Evolutionary conservation across 2,888 invertebrate genomes (phyloP).

Genomic region (Neelides folsomi): DNA sequence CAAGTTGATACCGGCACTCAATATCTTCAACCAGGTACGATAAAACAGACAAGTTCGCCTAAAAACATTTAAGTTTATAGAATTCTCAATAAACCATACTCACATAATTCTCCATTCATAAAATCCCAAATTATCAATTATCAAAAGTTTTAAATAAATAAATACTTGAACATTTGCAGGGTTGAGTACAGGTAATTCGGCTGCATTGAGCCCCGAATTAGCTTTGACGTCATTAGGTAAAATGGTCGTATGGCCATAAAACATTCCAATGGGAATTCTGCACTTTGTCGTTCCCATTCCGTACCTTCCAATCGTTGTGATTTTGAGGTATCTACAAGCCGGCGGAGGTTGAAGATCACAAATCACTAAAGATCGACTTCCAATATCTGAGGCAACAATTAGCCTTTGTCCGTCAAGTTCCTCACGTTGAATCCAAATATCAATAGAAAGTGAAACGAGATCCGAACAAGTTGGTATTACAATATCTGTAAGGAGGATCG

Average conservation of each 20-base stretch:
- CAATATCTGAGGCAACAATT: constrained; percentile 74
- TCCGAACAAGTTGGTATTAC: constrained; percentile 67
- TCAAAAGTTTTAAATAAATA: background rate
- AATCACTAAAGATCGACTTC: constrained; percentile 67
- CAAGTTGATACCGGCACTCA: constrained; percentile 65
- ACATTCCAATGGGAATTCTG: constrained; percentile 81
- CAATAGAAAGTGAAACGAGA: constrained; percentile 70
- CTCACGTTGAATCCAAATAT: constrained; percentile 78
- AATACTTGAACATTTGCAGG: constrained; percentile 33
- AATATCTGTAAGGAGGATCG: constrained; percentile 71
- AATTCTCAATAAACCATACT: too few species aligned
- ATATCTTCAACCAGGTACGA: constrained; percentile 63
- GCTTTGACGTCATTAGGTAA: constrained; percentile 47
- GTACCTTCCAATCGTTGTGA: constrained; percentile 79
- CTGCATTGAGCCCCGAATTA: constrained; percentile 8
- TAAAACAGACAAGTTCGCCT: constrained; percentile 51
- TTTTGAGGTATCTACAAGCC: constrained; percentile 42
- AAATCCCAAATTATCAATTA: background rate
- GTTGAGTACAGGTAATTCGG: constrained; percentile 25
- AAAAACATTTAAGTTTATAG: too few species aligned
- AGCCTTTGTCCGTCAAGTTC: constrained; percentile 72
- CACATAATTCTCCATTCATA: too few species aligned
- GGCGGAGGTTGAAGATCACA: constrained; percentile 83
- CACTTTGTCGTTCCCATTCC: constrained; percentile 82
- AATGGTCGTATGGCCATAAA: constrained; percentile 77